phyloP scores from a whole-genome alignment of 2,113 vertebrate genomes.

The Centropristis striata region DNA sequence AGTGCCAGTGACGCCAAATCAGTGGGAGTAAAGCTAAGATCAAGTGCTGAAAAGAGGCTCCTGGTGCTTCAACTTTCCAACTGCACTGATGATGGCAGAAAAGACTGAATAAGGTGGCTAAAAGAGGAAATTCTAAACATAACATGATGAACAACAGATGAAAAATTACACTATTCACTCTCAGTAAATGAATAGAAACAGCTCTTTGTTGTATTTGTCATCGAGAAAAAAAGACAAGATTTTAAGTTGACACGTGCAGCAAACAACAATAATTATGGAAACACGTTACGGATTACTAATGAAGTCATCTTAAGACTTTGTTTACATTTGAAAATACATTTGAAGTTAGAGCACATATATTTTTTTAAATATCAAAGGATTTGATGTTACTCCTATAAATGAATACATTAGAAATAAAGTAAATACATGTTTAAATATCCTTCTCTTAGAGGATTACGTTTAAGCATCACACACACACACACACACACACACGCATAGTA shows the following conservation, averaged over 20 bases:
- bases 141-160: conserved; percentile 44
- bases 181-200: conserved; percentile 41
- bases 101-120: conserved; percentile 27
- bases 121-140: conserved; percentile 45
- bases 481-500: conserved; percentile 14
- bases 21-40: conserved; percentile 73
- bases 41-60: conserved; percentile 67
- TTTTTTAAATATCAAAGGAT: conserved; percentile 5
- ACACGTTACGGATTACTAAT: background rate
- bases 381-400: too few species aligned
- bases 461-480: background rate
- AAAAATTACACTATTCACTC: conserved; percentile 40
- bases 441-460: background rate
- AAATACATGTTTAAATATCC: background rate
- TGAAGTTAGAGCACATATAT: background rate
- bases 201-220: conserved; percentile 19
- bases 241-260: background rate
- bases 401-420: background rate
- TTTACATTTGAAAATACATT: background rate
- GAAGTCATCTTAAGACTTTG: background rate
- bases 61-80: conserved; percentile 59
- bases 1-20: conserved; percentile 61
- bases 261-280: background rate
- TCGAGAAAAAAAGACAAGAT: background rate
- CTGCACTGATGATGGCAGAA: conserved; percentile 50